These are phyloP conservation scores for Papilio dardanus DNA, from an alignment of 1,140 invertebrate species.

Conservation along the genomic window DNA sequence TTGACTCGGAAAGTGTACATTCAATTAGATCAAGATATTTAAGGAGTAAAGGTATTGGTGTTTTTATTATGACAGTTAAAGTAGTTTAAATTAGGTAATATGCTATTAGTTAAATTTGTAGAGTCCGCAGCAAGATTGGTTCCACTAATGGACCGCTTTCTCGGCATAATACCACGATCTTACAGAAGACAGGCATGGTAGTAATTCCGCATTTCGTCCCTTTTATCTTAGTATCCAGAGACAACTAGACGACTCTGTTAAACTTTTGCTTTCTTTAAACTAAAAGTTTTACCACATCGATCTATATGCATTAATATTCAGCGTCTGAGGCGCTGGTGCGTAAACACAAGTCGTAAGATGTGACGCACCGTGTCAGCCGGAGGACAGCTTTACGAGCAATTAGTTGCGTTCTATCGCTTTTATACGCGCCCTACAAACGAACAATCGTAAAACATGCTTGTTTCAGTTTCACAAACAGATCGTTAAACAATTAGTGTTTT, in stretches of 20 bases:
- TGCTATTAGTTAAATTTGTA: too few relatives aligned
- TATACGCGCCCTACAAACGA: conserved; percentile 14
- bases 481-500: conserved; percentile 21
- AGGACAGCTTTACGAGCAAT: conserved; percentile 51
- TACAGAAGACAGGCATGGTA: too few relatives aligned
- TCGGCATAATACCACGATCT: too few relatives aligned
- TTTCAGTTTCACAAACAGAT: conserved; percentile 22
- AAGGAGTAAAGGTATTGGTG: neutral
- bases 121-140: too few relatives aligned
- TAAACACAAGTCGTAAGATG: neutral
- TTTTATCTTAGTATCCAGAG: too few relatives aligned
- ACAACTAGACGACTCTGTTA: too few relatives aligned
- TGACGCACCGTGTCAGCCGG: neutral
- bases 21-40: neutral
- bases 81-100: too few relatives aligned
- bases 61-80: too few relatives aligned
- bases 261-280: neutral
- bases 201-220: too few relatives aligned
- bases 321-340: neutral
- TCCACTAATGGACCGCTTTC: too few relatives aligned
- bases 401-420: conserved; percentile 38
- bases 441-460: conserved; percentile 18
- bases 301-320: conserved; percentile 26
- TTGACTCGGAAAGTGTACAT: neutral
- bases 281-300: neutral